Evolutionary conservation across 1,140 invertebrate species (phyloP), one percentile per base, ranked within the genome.

Genomic region (Hypsibius dujardini): DNA sequence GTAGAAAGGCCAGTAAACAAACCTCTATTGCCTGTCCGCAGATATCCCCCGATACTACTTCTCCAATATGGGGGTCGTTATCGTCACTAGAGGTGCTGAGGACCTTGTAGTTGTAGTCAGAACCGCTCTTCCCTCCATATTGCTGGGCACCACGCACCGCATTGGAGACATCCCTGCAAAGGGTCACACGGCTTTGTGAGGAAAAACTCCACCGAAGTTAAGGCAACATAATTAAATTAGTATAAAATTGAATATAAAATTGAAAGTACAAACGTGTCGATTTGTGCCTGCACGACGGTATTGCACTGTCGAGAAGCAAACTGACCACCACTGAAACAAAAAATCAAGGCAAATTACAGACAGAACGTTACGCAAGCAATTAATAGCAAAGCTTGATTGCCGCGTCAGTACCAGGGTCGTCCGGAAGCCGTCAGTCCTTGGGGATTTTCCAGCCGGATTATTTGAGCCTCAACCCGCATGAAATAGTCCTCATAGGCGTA

Each of bases 381-480:
- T 28, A 28, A 28, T 28, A 28, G 28, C 28, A 28, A 28, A 28
- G 28, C 28, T 28, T 28, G 28, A 28, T 28, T 28, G 28, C 28
- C 28, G 28, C 28, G 28, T 28, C 28, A 28, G 28, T 28, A 28
- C 28, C 62, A 67, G 12, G 62, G 62, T 45, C 7, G 12, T 12
- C 62, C 62, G 12, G 12, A 7, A 67, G 12, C 12, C 12, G 12
- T 42, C 3, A 67, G 12, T 7, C 62, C 62, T 67, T 67, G 62
- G 7, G 62, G 62, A 42, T 67, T 67, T 67, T 67, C 62, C 42
- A 67, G 42, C 12, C 62, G 62, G 42, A 67, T 67, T 15, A 67
- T 67, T 42, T 67, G 12, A 45, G 62, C 62, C 3, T 67, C 12
- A 12, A 67, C 3, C 3, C 62, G 62, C 62, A 67, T 45, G 45